Conservation (phyloP, 2,113 vertebrate genomes). For the Lipotes vexillifer region DNA sequence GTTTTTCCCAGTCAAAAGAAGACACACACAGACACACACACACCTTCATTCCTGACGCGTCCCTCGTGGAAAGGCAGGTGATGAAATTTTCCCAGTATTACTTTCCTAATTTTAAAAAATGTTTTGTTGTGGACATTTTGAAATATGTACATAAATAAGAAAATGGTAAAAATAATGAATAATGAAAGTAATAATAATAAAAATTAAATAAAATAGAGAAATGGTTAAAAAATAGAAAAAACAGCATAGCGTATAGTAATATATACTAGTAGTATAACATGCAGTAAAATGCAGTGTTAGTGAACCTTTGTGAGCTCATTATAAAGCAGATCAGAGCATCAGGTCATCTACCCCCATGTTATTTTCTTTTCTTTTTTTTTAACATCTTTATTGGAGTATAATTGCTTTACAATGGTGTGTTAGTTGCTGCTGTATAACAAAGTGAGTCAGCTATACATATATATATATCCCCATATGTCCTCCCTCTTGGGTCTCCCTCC, state of each 20-base stretch:
- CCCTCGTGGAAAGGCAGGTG: neutral
- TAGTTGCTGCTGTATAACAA: too few relatives aligned
- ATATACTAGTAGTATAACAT: too few relatives aligned
- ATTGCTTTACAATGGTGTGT: too few relatives aligned
- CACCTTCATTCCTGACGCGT: neutral
- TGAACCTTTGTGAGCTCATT: rapidly evolving
- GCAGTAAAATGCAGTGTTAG: rapidly evolving
- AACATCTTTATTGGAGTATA: too few relatives aligned
- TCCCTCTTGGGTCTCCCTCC: too few relatives aligned
- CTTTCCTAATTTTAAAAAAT: neutral
- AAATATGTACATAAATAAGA: neutral
- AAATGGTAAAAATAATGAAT: neutral
- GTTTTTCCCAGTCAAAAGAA: neutral
- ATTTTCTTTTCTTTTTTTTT: too few relatives aligned
- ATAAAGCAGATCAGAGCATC: neutral
- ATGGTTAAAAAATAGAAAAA: neutral
- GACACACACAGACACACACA: neutral
- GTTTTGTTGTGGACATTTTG: neutral
- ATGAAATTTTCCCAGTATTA: too few relatives aligned
- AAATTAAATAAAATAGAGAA: neutral
- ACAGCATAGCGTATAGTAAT: too few relatives aligned
- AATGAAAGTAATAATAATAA: neutral
- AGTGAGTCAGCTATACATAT: too few relatives aligned
- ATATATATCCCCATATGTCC: too few relatives aligned
- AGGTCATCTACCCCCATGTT: rapidly evolving